Base-by-base conservation (phyloP, 2,113 vertebrate species). In the Odobenus rosmarus region DNA sequence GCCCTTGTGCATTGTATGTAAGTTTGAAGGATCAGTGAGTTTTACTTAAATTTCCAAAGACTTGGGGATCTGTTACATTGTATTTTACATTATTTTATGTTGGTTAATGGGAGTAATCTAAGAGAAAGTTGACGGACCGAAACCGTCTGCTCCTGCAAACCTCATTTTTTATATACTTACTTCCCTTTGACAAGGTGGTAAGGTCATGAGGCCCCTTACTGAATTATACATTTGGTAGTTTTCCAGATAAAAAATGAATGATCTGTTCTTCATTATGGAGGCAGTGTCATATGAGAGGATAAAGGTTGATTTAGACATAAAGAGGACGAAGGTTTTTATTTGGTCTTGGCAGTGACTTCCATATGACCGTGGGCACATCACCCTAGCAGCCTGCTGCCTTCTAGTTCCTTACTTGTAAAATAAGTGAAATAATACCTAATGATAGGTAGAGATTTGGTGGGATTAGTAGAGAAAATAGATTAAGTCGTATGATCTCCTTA, bases 161-260 rank as follows among this genome's bases (percentile, higher is more conserved):
- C 94, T 97, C 96, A 95, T 98, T 97, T 98, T 97, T 98, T 96
- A 93, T 85, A 69, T 46, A 67, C 92, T 97, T 96, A 95, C 80
- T 97, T 97, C 79, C 76, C 61, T 96, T 94, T 97, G 97, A 98
- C 97, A 97, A 94, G 94, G 97, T 97, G 88, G 76, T 85, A 81
- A 96, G 97, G 96, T 98, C 97, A 96, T 59, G 96, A 96, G 96
- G 97, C 97, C 95, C 87, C 76, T 97, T 82, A 93, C 76, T 95
- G 88, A 95, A 95, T 97, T 97, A 82, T 93, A 71, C 0, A 1
- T 90, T 96, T 96, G 94, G 95, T 96, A 95, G 76, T 95, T 97
- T 97, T 98, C 92, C 96, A 98, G 88, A 95, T 98, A 96, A 96
- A 97, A 97, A 98, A 97, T 90, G 95, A 96, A 95, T 59, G 90